Evolutionary conservation across 2,888 invertebrate genomes (phyloP), one percentile per base, ranked within the genome.

Genomic region (Eupsilia transversa): DNA sequence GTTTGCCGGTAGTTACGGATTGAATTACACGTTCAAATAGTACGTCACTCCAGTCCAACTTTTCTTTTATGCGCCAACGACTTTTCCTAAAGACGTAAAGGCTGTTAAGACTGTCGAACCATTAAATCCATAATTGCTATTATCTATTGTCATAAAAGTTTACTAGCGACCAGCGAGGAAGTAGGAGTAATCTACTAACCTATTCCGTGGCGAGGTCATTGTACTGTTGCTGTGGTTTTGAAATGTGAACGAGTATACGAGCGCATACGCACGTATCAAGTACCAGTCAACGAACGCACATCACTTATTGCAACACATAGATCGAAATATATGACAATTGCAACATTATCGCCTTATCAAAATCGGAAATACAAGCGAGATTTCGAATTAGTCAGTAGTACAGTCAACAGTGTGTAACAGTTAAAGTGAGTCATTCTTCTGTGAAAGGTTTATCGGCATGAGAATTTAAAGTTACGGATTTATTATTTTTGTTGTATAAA

Each of bases 151-250:
- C 76, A 70, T 84, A 79, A 85, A 82, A 76, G 23, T 77, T 70
- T 60, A 69, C 72, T 77, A 78, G 82, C 71, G 79, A 87, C 77
- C 67, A 80, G 82, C 61, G 79, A 87, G 90, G 89, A 91, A 92
- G 88, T 89, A 78, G 80, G 77, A 79, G 87, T 84, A 88, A 78
- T 89, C 87, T 85, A 88, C 83, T 88, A 87, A 88, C 89, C 86
- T 85, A 90, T 89, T 90, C 86, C 83, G 86, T 75, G 70, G 77
- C 91, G 93, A 92, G 93, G 92, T 92, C 91, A 82, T 89, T 91
- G 93, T 88, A 91, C 92, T 84, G 72, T 68, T 88, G 89, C 91
- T 82, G 82, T 65, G 86, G 84, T 91, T 91, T 90, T 88, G 90
- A 91, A 91, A 92, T 85, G 66, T 68, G 78, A 72, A 80, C 80